A percentile compares a stretch with the other conserved stretches of the same genome.
Evolutionary conservation across 2,113 vertebrate genomes (phyloP).

Genomic region (Pogona vitticeps): DNA sequence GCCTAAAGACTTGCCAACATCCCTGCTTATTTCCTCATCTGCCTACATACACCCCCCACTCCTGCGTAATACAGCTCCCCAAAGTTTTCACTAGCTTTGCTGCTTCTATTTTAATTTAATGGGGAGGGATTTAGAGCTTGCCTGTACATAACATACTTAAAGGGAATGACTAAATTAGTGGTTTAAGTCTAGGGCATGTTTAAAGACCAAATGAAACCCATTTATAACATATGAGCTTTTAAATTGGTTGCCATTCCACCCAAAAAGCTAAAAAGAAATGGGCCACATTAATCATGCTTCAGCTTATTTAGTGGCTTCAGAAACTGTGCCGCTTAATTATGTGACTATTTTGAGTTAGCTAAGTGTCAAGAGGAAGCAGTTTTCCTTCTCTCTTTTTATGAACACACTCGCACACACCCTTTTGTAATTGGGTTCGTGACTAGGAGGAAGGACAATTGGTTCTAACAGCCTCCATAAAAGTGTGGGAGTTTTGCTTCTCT

Average conservation of each 20-base stretch:
- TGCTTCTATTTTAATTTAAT: neutral
- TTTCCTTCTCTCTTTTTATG: conserved; percentile 6
- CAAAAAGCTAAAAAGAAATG: conserved; percentile 68
- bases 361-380: conserved; percentile 32
- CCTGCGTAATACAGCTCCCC: neutral
- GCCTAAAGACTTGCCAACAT: too few relatives aligned
- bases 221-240: conserved; percentile 66
- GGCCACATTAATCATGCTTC: conserved; percentile 63
- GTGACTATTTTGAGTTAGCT: conserved; percentile 35
- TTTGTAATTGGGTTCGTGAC: conserved; percentile 13
- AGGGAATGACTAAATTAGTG: conserved; percentile 30
- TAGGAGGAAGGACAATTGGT: neutral
- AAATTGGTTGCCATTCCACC: conserved; percentile 67
- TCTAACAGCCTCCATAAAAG: too few relatives aligned
- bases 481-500: too few relatives aligned
- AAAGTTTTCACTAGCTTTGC: neutral
- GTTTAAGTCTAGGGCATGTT: conserved; percentile 53
- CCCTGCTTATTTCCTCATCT: too few relatives aligned
- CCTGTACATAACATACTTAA: neutral
- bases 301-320: conserved; percentile 51
- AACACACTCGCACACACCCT: neutral
- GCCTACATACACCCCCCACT: too few relatives aligned
- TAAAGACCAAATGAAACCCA: conserved; percentile 72
- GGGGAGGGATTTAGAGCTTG: neutral
- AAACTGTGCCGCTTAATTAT: conserved; percentile 43